These are phyloP conservation scores for Sorex maritimensis DNA, from an alignment of 2,797 vertebrate genomes.

Conservation along the genomic window DNA sequence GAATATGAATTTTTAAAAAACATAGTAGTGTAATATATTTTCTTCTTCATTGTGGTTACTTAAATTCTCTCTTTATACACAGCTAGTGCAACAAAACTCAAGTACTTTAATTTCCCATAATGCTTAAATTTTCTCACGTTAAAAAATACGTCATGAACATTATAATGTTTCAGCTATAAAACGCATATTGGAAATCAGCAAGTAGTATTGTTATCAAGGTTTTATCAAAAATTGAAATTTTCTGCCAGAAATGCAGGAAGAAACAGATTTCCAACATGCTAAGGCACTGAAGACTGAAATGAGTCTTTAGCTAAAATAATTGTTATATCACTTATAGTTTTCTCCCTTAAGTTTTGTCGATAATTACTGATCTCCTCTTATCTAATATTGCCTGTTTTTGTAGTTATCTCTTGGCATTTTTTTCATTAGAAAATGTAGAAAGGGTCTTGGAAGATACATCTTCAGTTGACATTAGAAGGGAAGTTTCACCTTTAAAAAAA, in stretches of 20 bases:
- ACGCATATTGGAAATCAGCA: not conserved
- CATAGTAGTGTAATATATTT: not conserved
- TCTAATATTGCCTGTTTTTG: not conserved
- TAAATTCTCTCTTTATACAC: constrained; percentile 45
- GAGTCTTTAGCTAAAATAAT: not conserved
- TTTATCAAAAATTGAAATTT: constrained; percentile 12
- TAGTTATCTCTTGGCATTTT: not conserved
- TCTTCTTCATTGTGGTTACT: not conserved
- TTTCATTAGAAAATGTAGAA: not conserved
- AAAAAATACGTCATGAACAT: not conserved
- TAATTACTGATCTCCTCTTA: not conserved
- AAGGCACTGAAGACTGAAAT: not conserved
- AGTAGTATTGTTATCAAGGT: not conserved
- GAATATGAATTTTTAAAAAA: not conserved
- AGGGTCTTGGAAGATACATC: not conserved
- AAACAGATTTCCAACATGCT: not conserved
- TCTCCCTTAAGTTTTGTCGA: not conserved
- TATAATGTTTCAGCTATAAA: constrained; percentile 11
- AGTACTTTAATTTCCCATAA: constrained; percentile 33
- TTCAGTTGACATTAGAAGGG: not conserved
- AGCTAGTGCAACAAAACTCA: constrained; percentile 17
- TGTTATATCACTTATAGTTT: not conserved
- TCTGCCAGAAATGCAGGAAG: not conserved
- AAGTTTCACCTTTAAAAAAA: not conserved
- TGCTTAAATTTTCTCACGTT: not conserved